Evolutionary conservation across 92 coral and sea anemone species (phyloP).

Genomic region (Galaxea fascicularis): DNA sequence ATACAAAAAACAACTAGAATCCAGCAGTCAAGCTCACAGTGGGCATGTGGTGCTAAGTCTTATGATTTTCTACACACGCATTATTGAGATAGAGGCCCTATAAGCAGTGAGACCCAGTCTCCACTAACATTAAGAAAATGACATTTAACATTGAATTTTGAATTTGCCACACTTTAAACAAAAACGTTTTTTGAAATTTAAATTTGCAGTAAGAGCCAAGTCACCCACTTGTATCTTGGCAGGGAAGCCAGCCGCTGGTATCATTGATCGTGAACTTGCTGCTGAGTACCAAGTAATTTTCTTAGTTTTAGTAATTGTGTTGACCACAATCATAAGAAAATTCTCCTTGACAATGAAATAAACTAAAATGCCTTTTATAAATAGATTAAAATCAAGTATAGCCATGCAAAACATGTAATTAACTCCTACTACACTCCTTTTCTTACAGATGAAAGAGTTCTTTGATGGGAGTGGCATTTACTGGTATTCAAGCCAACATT

Average conservation of each 20-base stretch:
- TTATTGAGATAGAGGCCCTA: not conserved
- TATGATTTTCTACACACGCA: not conserved
- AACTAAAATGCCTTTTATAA: too few species aligned
- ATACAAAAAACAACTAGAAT: not conserved
- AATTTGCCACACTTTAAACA: not conserved
- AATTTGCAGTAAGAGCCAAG: slow-evolving; percentile 54
- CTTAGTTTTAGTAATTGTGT: not conserved
- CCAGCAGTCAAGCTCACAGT: not conserved
- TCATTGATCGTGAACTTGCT: slow-evolving; percentile 45
- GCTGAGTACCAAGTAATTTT: slow-evolving; percentile 46
- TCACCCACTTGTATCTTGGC: slow-evolving; percentile 31
- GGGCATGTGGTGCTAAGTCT: not conserved
- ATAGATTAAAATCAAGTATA: too few species aligned
- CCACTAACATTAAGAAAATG: not conserved
- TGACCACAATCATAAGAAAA: not conserved
- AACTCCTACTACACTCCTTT: not conserved
- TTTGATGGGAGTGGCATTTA: slow-evolving; percentile 54
- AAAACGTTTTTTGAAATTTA: not conserved
- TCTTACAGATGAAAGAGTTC: slow-evolving; percentile 60
- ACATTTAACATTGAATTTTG: not conserved
- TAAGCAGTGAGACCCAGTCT: not conserved
- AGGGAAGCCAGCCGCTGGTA: slow-evolving; percentile 64
- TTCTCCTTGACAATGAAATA: not conserved
- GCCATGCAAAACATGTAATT: not conserved
- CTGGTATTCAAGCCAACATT: slow-evolving; percentile 42